These are phyloP conservation scores for Sphenodon punctatus DNA, from an alignment of 2,797 vertebrate genomes.

Conservation along the genomic window DNA sequence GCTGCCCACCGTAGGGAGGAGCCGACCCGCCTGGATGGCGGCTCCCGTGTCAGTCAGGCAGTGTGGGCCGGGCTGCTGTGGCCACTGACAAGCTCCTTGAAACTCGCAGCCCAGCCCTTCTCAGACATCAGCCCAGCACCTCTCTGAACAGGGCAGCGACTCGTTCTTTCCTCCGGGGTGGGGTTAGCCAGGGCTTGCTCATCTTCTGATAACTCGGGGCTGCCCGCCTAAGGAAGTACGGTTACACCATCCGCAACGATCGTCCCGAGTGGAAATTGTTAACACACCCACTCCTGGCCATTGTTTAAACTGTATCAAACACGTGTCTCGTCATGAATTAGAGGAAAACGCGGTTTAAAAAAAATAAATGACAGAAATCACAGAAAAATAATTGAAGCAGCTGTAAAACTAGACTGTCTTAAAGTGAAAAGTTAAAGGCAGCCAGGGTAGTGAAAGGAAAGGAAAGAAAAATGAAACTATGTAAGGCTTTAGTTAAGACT, in stretches of 20 bases:
- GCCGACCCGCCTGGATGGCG: neutral
- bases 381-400: neutral
- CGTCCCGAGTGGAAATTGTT: neutral
- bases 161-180: neutral
- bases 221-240: neutral
- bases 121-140: neutral
- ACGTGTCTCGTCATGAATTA: neutral
- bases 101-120: too few relatives aligned
- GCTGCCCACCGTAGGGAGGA: too few relatives aligned
- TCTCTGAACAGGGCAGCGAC: too few relatives aligned
- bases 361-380: fast-evolving
- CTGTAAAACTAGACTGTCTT: neutral
- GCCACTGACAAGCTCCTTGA: too few relatives aligned
- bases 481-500: fast-evolving
- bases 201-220: neutral
- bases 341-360: too few relatives aligned
- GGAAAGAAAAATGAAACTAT: neutral
- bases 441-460: neutral
- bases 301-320: neutral
- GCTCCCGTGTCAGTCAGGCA: neutral
- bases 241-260: neutral
- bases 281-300: too few relatives aligned
- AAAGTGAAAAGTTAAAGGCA: neutral
- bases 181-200: neutral
- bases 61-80: too few relatives aligned